A percentile compares a stretch with the other conserved stretches of the same genome.
Conservation (phyloP, 2,797 vertebrate genomes). For the Synanceia verrucosa region DNA sequence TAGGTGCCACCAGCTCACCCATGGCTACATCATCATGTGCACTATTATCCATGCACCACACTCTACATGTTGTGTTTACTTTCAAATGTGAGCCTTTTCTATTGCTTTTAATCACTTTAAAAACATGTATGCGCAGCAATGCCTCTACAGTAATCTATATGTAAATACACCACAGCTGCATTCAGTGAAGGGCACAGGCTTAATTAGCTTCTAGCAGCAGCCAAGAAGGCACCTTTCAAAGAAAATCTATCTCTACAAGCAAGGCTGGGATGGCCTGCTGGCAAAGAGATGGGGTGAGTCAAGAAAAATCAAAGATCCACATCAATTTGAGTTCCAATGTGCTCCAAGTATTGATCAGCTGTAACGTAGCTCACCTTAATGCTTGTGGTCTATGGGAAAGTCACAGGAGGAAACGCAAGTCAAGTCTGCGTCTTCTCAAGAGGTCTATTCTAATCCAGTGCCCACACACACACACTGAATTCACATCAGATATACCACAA, state of each 20-base stretch:
- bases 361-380: slow-evolving; percentile 36
- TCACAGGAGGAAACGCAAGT: slow-evolving; percentile 6
- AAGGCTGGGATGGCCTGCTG: slow-evolving; percentile 32
- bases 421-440: slow-evolving; percentile 5
- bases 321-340: slow-evolving; percentile 60
- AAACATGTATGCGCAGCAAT: not conserved
- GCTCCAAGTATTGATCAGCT: slow-evolving; percentile 58
- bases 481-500: not conserved
- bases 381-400: slow-evolving; percentile 31
- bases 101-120: not conserved
- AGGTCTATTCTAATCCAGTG: slow-evolving; percentile 1
- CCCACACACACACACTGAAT: not conserved
- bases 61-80: not conserved
- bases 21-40: too few species aligned
- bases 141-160: slow-evolving; percentile 15
- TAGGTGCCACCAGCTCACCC: too few species aligned
- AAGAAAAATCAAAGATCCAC: slow-evolving; percentile 62
- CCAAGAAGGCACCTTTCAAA: slow-evolving; percentile 35
- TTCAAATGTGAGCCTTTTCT: not conserved
- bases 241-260: slow-evolving; percentile 56
- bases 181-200: slow-evolving; percentile 14
- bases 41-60: too few species aligned
- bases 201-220: slow-evolving; percentile 18
- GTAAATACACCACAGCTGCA: slow-evolving; percentile 9
- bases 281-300: slow-evolving; percentile 39